These are phyloP conservation scores for Sphaeridia pumilis DNA, from an alignment of 2,888 invertebrate species.

Conservation along the genomic window DNA sequence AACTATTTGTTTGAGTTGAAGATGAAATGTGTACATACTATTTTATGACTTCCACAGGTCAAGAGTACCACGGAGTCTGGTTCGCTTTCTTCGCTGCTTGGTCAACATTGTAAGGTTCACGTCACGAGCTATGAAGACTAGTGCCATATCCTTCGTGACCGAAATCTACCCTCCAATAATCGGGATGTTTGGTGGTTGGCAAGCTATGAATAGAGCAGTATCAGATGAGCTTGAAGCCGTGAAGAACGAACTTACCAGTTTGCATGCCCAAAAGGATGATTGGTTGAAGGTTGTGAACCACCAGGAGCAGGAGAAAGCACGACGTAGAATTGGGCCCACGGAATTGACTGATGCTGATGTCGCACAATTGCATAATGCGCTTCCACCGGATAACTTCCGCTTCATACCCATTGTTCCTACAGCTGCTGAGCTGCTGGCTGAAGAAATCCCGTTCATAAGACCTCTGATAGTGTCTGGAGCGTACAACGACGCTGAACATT, in stretches of 20 bases:
- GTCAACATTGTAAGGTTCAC: constrained; percentile 10
- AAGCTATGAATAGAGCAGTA: constrained; percentile 1
- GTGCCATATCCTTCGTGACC: constrained; percentile 9
- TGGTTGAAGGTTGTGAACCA: not conserved
- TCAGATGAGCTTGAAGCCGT: not conserved
- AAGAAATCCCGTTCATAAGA: constrained; percentile 43
- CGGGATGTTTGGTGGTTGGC: not conserved
- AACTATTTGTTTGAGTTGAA: not conserved
- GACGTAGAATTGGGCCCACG: not conserved
- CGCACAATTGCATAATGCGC: constrained; percentile 15
- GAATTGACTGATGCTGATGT: constrained; percentile 22
- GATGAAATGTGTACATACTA: not conserved
- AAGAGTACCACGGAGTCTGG: constrained; percentile 10
- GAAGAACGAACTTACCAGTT: not conserved
- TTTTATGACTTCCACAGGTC: not conserved
- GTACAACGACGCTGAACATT: constrained; percentile 55
- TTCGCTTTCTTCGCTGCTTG: constrained; percentile 13
- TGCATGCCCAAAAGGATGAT: not conserved
- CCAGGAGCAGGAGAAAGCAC: not conserved
- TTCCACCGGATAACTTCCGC: constrained; percentile 22
- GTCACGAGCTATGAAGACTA: constrained; percentile 9
- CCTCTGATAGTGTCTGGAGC: constrained; percentile 51
- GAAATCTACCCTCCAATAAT: constrained; percentile 5
- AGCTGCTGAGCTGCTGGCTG: constrained; percentile 21
- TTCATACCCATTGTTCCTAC: constrained; percentile 25